Percentiles rank a stretch among this genome's conserved stretches.
These are phyloP conservation scores for Rhagoletis pomonella DNA, from an alignment of 1,140 invertebrate species.

Conservation along the genomic window DNA sequence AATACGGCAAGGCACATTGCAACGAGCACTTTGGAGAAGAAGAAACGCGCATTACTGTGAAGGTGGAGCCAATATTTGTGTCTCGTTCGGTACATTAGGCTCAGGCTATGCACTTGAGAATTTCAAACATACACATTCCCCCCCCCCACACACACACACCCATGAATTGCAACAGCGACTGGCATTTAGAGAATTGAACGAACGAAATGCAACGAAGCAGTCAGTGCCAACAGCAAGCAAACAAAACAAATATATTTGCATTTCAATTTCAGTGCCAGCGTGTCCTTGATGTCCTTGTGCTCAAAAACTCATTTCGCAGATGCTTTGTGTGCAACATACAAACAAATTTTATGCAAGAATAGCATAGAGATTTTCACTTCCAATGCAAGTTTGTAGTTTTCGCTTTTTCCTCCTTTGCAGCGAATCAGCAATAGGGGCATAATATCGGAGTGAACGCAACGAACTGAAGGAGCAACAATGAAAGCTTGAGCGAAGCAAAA, in stretches of 20 bases:
- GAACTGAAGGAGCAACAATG: background rate
- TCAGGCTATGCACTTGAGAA: constrained; percentile 13
- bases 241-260: constrained; percentile 35
- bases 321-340: constrained; percentile 26
- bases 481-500: constrained; percentile 31
- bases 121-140: background rate
- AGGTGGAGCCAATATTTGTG: background rate
- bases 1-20: background rate
- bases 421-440: background rate
- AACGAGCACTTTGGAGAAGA: background rate
- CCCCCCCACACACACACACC: background rate
- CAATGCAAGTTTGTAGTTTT: background rate
- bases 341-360: constrained; percentile 42
- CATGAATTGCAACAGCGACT: background rate
- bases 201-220: background rate
- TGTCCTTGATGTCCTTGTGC: constrained; percentile 48
- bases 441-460: background rate
- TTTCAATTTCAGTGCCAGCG: constrained; percentile 38
- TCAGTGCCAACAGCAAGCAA: background rate
- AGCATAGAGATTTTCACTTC: constrained; percentile 32
- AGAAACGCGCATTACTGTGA: background rate
- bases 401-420: background rate
- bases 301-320: constrained; percentile 37
- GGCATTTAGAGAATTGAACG: background rate
- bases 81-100: background rate